A percentile compares a stretch with the other conserved stretches of the same genome.
Evolutionary conservation across 2,888 invertebrate species (phyloP).

Genomic region (Mythimna loreyi): DNA sequence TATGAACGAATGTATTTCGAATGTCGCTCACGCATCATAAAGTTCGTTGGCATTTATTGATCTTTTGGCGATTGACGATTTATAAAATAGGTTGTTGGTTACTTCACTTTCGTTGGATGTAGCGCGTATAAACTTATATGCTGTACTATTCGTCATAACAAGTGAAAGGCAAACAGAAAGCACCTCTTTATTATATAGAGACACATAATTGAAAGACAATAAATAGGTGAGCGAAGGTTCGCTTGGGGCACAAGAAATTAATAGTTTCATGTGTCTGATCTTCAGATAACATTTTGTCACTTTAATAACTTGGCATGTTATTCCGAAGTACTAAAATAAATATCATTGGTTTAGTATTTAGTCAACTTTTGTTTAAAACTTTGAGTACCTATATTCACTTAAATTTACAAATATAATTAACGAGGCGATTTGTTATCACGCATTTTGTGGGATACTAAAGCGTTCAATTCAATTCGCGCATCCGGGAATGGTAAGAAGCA

Average conservation of each 20-base stretch:
- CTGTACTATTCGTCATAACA: too few relatives aligned
- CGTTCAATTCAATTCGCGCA: background rate
- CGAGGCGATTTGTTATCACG: too few relatives aligned
- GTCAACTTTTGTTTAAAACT: too few relatives aligned
- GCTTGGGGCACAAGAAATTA: too few relatives aligned
- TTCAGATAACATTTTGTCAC: background rate
- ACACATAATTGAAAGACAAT: too few relatives aligned
- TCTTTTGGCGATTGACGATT: constrained; percentile 13
- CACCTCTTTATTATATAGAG: too few relatives aligned
- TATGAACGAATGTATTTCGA: constrained; percentile 5
- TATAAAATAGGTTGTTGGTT: background rate
- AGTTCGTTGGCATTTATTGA: constrained; percentile 22
- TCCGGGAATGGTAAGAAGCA: background rate
- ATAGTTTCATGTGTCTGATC: background rate
- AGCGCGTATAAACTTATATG: too few relatives aligned
- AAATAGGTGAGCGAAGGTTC: too few relatives aligned
- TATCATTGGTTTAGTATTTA: background rate
- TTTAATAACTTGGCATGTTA: background rate
- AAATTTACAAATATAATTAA: too few relatives aligned
- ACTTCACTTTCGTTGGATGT: too few relatives aligned
- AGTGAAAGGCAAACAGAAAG: too few relatives aligned
- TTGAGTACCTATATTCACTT: too few relatives aligned
- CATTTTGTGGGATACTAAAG: background rate
- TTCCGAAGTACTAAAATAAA: background rate
- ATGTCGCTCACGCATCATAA: constrained; percentile 24